These are phyloP conservation scores for Horisme vitalbata DNA, from an alignment of 2,888 invertebrate genomes.

Conservation along the genomic window DNA sequence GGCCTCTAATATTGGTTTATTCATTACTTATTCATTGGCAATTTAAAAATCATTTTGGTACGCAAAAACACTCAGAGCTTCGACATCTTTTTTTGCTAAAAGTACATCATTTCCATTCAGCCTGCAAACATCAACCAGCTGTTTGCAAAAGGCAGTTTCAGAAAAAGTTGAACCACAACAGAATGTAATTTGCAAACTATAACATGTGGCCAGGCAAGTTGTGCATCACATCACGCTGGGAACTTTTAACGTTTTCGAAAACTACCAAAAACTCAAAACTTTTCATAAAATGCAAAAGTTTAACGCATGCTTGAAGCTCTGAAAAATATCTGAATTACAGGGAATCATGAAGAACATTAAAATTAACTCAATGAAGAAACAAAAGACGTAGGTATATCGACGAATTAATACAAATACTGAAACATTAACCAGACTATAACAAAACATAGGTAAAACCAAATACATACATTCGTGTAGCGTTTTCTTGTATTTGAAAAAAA, in stretches of 20 bases:
- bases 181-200: conserved; percentile 33
- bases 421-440: too few species aligned
- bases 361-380: too few species aligned
- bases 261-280: conserved; percentile 2
- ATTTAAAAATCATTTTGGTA: conserved; percentile 26
- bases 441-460: too few species aligned
- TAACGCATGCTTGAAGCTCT: neutral
- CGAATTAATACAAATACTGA: too few species aligned
- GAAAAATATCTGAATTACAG: neutral
- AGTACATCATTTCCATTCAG: conserved; percentile 26
- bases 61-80: conserved; percentile 24
- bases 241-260: conserved; percentile 16
- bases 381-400: too few species aligned
- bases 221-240: conserved; percentile 18
- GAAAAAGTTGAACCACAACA: conserved; percentile 27
- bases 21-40: conserved; percentile 27
- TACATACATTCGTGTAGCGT: too few species aligned
- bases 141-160: conserved; percentile 29
- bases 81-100: conserved; percentile 9
- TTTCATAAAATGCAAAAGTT: conserved; percentile 7
- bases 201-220: conserved; percentile 29
- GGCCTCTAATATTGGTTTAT: conserved; percentile 39
- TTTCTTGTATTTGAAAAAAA: too few species aligned
- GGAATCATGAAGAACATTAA: too few species aligned
- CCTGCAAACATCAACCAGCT: conserved; percentile 30